These are phyloP conservation scores for Ennomos quercinarius DNA, from an alignment of 2,888 invertebrate genomes.

Conservation along the genomic window DNA sequence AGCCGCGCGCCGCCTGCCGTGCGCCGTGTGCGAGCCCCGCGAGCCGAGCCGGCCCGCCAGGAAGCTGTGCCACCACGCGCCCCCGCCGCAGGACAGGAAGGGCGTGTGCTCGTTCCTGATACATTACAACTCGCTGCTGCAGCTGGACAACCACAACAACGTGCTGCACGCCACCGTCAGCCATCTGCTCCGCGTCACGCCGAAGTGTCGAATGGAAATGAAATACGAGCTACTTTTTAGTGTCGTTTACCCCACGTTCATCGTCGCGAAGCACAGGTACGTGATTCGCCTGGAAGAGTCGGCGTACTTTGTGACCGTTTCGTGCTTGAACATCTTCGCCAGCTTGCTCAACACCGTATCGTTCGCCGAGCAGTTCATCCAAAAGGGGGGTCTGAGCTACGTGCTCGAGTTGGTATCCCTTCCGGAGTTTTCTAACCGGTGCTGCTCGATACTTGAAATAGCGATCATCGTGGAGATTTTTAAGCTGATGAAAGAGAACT, in stretches of 20 bases:
- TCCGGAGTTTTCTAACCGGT: constrained; percentile 84
- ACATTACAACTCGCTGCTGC: constrained; percentile 84
- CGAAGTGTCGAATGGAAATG: constrained; percentile 81
- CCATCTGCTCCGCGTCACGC: constrained; percentile 85
- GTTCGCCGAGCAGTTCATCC: constrained; percentile 86
- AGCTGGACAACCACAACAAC: constrained; percentile 78
- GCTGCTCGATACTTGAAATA: constrained; percentile 87
- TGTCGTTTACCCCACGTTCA: constrained; percentile 87
- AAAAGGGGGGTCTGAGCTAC: constrained; percentile 84
- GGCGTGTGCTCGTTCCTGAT: constrained; percentile 85
- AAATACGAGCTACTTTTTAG: constrained; percentile 85
- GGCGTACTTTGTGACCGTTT: constrained; percentile 84
- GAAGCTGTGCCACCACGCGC: constrained; percentile 63
- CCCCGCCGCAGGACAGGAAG: constrained; percentile 67
- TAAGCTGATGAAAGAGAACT: constrained; percentile 69
- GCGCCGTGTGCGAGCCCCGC: constrained; percentile 71
- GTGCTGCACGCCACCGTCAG: constrained; percentile 85
- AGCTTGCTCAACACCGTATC: constrained; percentile 82
- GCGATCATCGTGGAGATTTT: constrained; percentile 86
- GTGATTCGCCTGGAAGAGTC: constrained; percentile 75
- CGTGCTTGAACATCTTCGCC: constrained; percentile 86
- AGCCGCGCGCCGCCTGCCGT: constrained; percentile 73
- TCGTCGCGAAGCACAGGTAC: constrained; percentile 81
- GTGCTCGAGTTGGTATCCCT: constrained; percentile 82
- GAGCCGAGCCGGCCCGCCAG: constrained; percentile 34